Evolutionary conservation across 2,797 vertebrate species (phyloP).

Genomic region (Decapterus maruadsi): DNA sequence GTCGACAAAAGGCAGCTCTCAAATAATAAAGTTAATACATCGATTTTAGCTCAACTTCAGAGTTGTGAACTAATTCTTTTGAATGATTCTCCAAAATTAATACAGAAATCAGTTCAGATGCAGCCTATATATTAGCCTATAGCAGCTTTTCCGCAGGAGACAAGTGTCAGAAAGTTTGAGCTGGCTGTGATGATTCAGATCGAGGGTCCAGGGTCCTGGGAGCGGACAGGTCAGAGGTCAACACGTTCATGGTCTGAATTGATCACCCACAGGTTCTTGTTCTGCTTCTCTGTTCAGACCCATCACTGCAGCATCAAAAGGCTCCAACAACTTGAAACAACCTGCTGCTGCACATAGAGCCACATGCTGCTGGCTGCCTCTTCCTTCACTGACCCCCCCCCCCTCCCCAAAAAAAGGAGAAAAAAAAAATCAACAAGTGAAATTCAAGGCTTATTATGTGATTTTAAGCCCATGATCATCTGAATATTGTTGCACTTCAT

Average conservation of each 20-base stretch:
- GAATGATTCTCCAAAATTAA: background rate
- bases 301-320: conserved; percentile 77
- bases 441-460: background rate
- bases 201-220: conserved; percentile 1
- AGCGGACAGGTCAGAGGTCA: conserved; percentile 84
- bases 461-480: background rate
- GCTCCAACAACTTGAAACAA: conserved; percentile 60
- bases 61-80: background rate
- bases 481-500: background rate
- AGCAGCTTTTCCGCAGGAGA: background rate
- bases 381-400: background rate
- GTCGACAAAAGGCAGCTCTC: background rate
- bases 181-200: background rate
- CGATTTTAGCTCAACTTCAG: background rate
- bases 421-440: too few relatives aligned
- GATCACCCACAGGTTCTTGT: conserved; percentile 88
- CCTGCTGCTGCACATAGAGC: conserved; percentile 49
- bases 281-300: conserved; percentile 65
- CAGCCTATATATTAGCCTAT: too few relatives aligned
- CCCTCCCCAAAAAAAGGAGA: too few relatives aligned
- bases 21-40: background rate
- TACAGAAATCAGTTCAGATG: background rate
- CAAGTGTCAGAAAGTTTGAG: background rate
- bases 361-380: conserved; percentile 8
- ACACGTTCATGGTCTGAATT: conserved; percentile 89